These are phyloP conservation scores for Diadegma fenestrale DNA, from an alignment of 2,888 invertebrate genomes.

Conservation along the genomic window DNA sequence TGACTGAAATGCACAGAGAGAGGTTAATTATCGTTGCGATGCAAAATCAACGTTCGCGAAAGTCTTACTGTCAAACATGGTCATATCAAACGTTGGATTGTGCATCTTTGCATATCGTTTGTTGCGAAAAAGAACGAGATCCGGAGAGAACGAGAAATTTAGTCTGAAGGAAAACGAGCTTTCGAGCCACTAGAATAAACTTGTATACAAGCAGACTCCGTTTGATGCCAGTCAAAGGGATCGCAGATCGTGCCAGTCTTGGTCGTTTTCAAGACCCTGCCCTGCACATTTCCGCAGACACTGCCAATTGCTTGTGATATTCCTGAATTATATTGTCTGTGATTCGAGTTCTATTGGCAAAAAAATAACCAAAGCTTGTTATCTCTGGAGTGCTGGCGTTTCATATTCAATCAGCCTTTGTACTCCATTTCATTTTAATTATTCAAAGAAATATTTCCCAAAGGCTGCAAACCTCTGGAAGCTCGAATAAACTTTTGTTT, in stretches of 20 bases:
- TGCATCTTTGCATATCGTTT: slow-evolving; percentile 56
- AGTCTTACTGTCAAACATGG: slow-evolving; percentile 23
- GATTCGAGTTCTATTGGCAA: background rate
- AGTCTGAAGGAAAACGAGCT: slow-evolving; percentile 5
- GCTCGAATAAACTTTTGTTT: background rate
- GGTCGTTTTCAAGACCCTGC: slow-evolving; percentile 27
- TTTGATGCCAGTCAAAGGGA: slow-evolving; percentile 67
- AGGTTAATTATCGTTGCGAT: slow-evolving; percentile 61
- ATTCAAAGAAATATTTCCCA: background rate
- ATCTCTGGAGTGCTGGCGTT: background rate
- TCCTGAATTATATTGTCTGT: slow-evolving; percentile 22
- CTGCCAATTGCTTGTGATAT: slow-evolving; percentile 45
- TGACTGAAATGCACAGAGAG: slow-evolving; percentile 21
- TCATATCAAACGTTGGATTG: slow-evolving; percentile 44
- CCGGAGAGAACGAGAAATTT: background rate
- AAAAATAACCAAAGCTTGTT: slow-evolving; percentile 20
- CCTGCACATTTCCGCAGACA: slow-evolving; percentile 27
- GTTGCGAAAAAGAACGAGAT: background rate
- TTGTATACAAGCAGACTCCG: slow-evolving; percentile 59
- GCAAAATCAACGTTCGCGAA: slow-evolving; percentile 53
- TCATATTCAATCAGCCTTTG: background rate
- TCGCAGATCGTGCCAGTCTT: slow-evolving; percentile 32
- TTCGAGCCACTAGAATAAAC: slow-evolving; percentile 51
- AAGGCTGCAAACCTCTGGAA: background rate
- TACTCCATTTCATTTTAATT: background rate